Base-by-base conservation (phyloP, 2,113 vertebrate species). In the Prionailurus viverrinus region DNA sequence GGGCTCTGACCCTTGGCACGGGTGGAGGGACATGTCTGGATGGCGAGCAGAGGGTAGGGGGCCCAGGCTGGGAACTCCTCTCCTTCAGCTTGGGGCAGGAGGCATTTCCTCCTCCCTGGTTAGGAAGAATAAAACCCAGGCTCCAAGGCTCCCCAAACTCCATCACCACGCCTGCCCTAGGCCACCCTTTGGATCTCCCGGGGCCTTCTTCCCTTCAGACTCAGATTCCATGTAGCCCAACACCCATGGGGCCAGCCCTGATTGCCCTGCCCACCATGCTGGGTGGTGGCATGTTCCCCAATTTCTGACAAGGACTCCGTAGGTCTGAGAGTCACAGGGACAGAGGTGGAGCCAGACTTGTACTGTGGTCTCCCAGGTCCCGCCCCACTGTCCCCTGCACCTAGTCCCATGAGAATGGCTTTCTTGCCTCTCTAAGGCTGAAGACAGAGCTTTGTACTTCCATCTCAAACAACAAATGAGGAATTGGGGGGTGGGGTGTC, bases 381-480 rank as follows among this genome's bases (percentile, higher is more conserved):
- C 9, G 27, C 0, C 16, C 6, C 7, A 39, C 66, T 7, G 6
- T 48, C 41, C 25, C 9, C 21, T 41, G 23, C 73, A 36, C 81
- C 76, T n/a, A 74, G 90, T 83, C 55, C 82, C 7, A 8, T 87
- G 68, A 61, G 89, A 61, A 82, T 41, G 51, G 92, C 73, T 84
- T 97, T 41, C 96, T 95, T 31, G 58, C 85, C 45, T 66, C 41
- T 91, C 89, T 73, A 16, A 55, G 41, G 41, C 36, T 36, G 39
- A 84, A 92, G 96, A 93, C 31, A 95, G 91, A 93, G 1, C 5
- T 0, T 66, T 6, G 1, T 33, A 11, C 23, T 96, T 96, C 93
- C 61, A 87, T 89, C 31, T 89, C 91, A 94, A 55, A 97, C 76
- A 89, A 39, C 33, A 90, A 74, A 58, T 3, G 36, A 95, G 78